Evolutionary conservation across 1,140 invertebrate genomes (phyloP), one percentile per base, ranked within the genome.

Genomic region (Orchesella cincta): DNA sequence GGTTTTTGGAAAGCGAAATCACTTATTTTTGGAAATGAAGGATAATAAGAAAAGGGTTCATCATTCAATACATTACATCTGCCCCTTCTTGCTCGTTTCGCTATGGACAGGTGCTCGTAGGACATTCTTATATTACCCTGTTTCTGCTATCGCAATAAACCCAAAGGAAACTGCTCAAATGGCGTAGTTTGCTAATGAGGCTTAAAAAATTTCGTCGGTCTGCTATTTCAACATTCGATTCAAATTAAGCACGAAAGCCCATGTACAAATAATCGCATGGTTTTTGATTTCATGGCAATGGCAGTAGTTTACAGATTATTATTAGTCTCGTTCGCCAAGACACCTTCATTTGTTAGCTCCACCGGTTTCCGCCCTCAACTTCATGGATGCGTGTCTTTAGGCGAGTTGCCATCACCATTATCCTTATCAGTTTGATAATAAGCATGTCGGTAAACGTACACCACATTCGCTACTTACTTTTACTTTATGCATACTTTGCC

Each of bases 21-120:
- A 46, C 20, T 20, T 20, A 20, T 12, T 46, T 46, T 46, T 20
- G 8, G 39, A 46, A 46, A 46, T 46, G 39, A 46, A 46, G n/a
- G n/a, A n/a, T 46, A 12, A 12, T 8, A 12, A 46, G 39, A 46
- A 46, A 46, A 46, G 39, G 39, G 39, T 46, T 46, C 39, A 46
- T 46, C 20, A 46, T 46, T 46, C 39, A 20, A 46, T 8, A 46
- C 20, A 12, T 57, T 33, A 33, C 29, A 29, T 33, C 62, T 67
- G 26, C 31, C 62, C 5, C 62, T 29, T 12, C 12, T 29, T 23
- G 52, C 14, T 67, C 62, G 8, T 67, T 67, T 67, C 62, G 62
- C n/a, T 67, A 3, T 67, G 62, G 62, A 31, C 62, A 67, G 62
- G 62, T 67, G 62, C 62, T 29, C 52, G 8, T 57, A n/a, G n/a